These are phyloP conservation scores for Cardinalis cardinalis DNA, from an alignment of 2,113 vertebrate species.

Conservation along the genomic window DNA sequence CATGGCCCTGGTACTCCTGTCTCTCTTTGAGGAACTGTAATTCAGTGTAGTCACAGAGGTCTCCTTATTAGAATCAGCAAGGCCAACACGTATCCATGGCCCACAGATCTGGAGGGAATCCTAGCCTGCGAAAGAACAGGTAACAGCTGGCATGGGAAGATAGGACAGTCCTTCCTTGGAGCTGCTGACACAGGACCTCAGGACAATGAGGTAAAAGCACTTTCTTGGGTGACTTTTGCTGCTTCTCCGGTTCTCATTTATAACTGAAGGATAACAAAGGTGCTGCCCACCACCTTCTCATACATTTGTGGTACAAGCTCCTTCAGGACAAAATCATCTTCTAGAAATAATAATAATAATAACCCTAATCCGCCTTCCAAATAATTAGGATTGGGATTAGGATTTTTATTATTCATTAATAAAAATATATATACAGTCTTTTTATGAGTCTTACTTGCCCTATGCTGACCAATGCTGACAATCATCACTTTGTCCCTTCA, in stretches of 20 bases:
- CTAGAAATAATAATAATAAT: not conserved
- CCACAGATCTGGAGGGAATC: accelerated
- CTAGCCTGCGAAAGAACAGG: not conserved
- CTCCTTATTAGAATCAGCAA: not conserved
- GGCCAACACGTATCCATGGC: not conserved
- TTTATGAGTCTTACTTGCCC: not conserved
- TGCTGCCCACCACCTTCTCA: not conserved
- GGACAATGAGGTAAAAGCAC: not conserved
- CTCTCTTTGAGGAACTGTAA: not conserved
- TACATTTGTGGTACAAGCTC: not conserved
- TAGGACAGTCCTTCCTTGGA: not conserved
- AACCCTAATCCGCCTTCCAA: not conserved
- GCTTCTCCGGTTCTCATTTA: not conserved
- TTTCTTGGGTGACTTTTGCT: not conserved
- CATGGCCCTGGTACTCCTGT: not conserved
- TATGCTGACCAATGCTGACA: not conserved
- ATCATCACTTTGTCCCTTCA: not conserved
- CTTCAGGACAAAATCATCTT: not conserved
- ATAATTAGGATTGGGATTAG: not conserved
- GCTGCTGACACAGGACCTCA: not conserved
- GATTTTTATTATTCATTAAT: not conserved
- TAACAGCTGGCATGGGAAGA: not conserved
- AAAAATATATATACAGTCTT: not conserved
- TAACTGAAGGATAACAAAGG: not conserved
- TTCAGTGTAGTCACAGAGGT: not conserved